Conservation (phyloP, 2,888 invertebrate species). For the Pyrrhia umbra region DNA sequence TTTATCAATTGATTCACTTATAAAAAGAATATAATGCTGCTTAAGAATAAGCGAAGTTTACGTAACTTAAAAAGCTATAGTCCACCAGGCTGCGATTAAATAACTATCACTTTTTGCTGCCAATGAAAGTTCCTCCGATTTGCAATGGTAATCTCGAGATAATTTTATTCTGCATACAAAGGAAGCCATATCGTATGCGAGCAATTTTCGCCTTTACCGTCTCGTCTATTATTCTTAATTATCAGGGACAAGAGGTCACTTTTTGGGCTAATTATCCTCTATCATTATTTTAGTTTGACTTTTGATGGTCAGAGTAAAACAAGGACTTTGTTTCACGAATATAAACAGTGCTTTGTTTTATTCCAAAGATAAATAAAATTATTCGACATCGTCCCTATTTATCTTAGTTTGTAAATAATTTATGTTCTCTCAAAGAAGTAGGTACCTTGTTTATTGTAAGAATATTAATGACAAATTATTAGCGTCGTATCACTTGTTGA, state of each 20-base stretch:
- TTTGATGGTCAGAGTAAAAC: conserved; percentile 9
- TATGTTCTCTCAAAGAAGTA: conserved; percentile 16
- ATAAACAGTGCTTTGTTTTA: conserved; percentile 3
- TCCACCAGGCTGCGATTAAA: conserved; percentile 42
- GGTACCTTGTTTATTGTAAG: conserved; percentile 22
- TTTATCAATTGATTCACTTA: neutral
- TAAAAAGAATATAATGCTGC: conserved; percentile 3
- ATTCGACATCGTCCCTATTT: conserved; percentile 29
- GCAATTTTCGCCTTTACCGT: conserved; percentile 41
- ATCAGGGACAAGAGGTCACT: conserved; percentile 22
- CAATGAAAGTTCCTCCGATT: conserved; percentile 43
- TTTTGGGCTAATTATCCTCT: conserved; percentile 19
- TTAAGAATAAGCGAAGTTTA: conserved; percentile 15
- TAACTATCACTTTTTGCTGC: conserved; percentile 54
- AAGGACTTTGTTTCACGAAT: conserved; percentile 7
- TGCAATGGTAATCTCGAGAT: conserved; percentile 57
- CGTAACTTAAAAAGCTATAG: conserved; percentile 20
- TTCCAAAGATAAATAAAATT: conserved; percentile 11
- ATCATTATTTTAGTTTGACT: conserved; percentile 34
- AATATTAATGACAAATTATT: conserved; percentile 50
- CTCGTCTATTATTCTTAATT: conserved; percentile 44
- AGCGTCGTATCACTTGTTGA: conserved; percentile 27
- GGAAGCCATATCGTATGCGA: conserved; percentile 17
- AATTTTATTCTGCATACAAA: conserved; percentile 54
- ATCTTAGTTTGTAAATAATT: conserved; percentile 13